Conservation (phyloP, 2,113 vertebrate genomes). For the Sitta europaea region DNA sequence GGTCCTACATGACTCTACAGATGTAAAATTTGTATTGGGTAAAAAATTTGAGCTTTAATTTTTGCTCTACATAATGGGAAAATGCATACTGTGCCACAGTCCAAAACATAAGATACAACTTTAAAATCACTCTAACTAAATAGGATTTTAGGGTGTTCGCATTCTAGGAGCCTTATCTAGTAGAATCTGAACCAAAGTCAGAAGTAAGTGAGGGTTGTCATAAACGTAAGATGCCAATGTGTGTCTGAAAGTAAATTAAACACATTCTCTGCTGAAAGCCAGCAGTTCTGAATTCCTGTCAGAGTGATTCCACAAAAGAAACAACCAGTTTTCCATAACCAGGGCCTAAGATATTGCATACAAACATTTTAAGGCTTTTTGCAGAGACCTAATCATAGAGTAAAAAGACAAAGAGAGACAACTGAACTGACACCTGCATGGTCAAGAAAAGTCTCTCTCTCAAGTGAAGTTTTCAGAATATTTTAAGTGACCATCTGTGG, state of each 20-base stretch:
- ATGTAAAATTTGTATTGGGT: not conserved
- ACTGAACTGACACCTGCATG: not conserved
- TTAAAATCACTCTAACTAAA: not conserved
- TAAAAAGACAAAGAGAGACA: not conserved
- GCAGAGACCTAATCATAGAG: not conserved
- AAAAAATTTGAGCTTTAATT: not conserved
- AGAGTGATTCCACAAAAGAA: not conserved
- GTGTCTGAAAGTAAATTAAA: not conserved
- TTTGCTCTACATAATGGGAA: not conserved
- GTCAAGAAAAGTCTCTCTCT: not conserved
- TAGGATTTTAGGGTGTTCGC: not conserved
- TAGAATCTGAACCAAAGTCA: not conserved
- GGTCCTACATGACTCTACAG: not conserved
- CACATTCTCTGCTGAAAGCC: not conserved
- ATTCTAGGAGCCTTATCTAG: not conserved
- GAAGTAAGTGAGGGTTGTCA: not conserved
- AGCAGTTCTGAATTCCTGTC: not conserved
- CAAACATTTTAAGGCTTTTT: not conserved
- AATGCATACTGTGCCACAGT: not conserved
- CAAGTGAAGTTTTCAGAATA: not conserved
- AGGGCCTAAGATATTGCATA: not conserved
- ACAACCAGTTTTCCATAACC: not conserved
- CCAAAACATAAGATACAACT: not conserved
- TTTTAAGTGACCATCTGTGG: not conserved
- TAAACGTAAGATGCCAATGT: not conserved